Evolutionary conservation across 2,113 vertebrate species (phyloP).

Genomic region (Caranx melampygus): DNA sequence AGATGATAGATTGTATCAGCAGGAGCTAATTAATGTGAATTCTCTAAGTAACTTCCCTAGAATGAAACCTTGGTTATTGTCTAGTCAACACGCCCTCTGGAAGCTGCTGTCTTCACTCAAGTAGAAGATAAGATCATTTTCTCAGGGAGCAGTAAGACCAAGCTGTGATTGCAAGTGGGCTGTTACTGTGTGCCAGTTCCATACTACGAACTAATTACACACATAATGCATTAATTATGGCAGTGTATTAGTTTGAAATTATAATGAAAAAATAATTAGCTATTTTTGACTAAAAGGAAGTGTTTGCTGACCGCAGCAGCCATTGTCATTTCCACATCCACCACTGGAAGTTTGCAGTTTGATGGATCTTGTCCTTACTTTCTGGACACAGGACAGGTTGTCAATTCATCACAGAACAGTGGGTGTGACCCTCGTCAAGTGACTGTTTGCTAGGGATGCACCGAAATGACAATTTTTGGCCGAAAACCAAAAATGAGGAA

Average conservation of each 20-base stretch:
- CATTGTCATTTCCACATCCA: not conserved
- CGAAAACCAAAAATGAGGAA: no score
- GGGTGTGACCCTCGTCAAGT: not conserved
- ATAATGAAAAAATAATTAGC: not conserved
- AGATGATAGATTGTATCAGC: constrained; percentile 17
- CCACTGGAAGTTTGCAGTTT: not conserved
- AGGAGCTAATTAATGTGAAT: constrained; percentile 2
- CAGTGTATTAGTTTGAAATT: not conserved
- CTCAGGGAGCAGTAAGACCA: not conserved
- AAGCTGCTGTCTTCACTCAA: not conserved
- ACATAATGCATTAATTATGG: not conserved
- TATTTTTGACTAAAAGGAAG: not conserved
- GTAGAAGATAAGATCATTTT: not conserved
- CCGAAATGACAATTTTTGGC: no score
- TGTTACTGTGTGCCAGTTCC: not conserved
- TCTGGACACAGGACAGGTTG: not conserved
- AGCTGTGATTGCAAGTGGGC: not conserved
- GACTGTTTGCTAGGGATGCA: no score
- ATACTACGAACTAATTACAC: not conserved
- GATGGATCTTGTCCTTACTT: not conserved
- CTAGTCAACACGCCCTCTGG: not conserved
- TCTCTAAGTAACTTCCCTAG: not conserved
- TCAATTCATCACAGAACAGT: constrained; percentile 25
- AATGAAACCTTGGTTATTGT: not conserved
- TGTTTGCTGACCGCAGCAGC: not conserved